Evolutionary conservation across 2,797 vertebrate genomes (phyloP).

Genomic region (Lerista edwardsae): DNA sequence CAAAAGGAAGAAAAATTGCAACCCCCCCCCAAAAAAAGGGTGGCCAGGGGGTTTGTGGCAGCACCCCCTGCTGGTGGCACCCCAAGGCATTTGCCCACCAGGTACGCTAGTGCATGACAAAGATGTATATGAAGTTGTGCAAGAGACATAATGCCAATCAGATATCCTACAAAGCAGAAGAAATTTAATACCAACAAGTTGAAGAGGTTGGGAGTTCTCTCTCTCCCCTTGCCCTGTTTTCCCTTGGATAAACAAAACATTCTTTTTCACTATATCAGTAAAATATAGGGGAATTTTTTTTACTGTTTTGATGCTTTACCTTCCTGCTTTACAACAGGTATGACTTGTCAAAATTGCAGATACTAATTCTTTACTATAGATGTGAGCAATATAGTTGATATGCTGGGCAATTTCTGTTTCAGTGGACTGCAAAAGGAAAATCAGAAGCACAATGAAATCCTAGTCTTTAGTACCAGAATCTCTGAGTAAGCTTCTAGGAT

Average conservation of each 20-base stretch:
- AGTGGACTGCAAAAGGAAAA: not conserved
- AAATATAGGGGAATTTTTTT: slow-evolving; percentile 50
- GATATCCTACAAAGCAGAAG: not conserved
- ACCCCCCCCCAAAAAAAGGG: too few species aligned
- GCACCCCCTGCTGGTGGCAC: too few species aligned
- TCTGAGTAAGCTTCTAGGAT: not conserved
- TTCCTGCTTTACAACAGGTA: too few species aligned
- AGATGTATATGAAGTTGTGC: not conserved
- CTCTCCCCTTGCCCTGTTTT: slow-evolving; percentile 8
- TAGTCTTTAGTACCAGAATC: not conserved
- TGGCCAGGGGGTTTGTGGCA: too few species aligned
- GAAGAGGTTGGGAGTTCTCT: slow-evolving; percentile 5
- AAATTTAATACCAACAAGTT: slow-evolving; percentile 36
- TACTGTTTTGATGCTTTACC: slow-evolving; percentile 20
- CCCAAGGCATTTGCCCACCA: too few species aligned
- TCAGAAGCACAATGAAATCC: not conserved
- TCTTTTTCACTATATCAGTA: slow-evolving; percentile 40
- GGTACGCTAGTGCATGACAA: too few species aligned
- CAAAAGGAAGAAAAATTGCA: too few species aligned
- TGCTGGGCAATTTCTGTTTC: not conserved
- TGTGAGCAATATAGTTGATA: not conserved
- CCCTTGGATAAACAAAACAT: slow-evolving; percentile 52
- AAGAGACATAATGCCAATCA: not conserved
- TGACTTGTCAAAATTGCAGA: not conserved
- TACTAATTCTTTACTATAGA: not conserved